Evolutionary conservation across 1,140 invertebrate species (phyloP).

Genomic region (Caenorhabditis inopinata): DNA sequence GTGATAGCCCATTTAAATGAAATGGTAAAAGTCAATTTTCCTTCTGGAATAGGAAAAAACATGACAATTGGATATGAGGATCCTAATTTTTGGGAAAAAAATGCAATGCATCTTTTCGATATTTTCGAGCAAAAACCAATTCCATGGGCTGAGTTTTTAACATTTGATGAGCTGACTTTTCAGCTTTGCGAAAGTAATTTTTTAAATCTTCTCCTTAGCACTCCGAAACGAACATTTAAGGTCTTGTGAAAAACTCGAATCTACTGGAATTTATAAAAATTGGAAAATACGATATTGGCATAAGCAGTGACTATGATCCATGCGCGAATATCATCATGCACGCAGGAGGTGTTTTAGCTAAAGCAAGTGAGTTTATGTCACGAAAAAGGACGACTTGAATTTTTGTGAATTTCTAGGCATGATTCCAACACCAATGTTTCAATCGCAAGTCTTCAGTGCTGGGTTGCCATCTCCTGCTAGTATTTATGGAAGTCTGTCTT

Average conservation of each 20-base stretch:
- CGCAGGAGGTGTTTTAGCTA: background rate
- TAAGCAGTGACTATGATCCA: constrained; percentile 26
- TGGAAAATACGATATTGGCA: background rate
- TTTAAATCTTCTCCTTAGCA: background rate
- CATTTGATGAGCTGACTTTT: constrained; percentile 12
- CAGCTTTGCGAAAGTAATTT: background rate
- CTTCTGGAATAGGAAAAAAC: background rate
- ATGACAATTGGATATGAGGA: constrained; percentile 1
- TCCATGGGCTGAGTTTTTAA: background rate
- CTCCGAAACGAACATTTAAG: too few species aligned
- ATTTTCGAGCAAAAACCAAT: background rate
- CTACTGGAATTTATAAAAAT: background rate
- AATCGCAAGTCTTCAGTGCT: background rate
- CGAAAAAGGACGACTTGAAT: background rate
- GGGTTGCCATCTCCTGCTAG: background rate
- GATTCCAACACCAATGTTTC: constrained; percentile 1
- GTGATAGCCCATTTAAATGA: background rate
- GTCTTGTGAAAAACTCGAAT: background rate
- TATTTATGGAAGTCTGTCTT: background rate
- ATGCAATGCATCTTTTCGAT: background rate
- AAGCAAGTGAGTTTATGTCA: background rate
- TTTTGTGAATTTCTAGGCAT: background rate
- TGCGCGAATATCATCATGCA: constrained; percentile 16
- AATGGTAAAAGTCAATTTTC: constrained; percentile 1
- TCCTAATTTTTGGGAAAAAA: background rate